Conservation (phyloP, 2,113 vertebrate species). For the Ammodytes dubius region DNA sequence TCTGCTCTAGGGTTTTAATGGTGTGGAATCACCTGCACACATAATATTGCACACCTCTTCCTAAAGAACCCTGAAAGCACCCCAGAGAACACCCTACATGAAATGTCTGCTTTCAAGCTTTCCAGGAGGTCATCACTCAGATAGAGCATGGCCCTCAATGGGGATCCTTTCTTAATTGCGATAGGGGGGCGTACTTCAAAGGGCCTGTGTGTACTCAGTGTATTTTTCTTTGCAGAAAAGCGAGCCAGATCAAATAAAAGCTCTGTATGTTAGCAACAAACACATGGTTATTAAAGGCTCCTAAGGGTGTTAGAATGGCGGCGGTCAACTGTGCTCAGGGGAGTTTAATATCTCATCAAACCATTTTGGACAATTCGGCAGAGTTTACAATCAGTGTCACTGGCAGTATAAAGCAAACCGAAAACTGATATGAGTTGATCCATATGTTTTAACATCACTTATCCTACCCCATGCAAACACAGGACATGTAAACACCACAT, state of each 20-base stretch:
- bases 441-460: background rate
- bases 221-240: slow-evolving; percentile 11
- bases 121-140: slow-evolving; percentile 17
- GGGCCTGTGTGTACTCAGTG: slow-evolving; percentile 12
- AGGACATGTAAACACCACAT: background rate
- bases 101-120: slow-evolving; percentile 31
- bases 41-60: background rate
- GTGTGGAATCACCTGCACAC: background rate
- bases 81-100: background rate
- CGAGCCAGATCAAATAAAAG: slow-evolving; percentile 24
- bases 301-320: background rate
- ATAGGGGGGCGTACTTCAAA: slow-evolving; percentile 29
- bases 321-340: slow-evolving; percentile 11
- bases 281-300: slow-evolving; percentile 27
- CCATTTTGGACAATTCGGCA: background rate
- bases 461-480: background rate
- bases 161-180: background rate
- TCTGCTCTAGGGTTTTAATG: background rate
- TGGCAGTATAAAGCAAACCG: background rate
- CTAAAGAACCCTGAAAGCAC: slow-evolving; percentile 21
- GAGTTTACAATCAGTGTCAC: background rate
- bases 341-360: background rate
- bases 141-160: background rate
- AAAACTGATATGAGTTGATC: background rate
- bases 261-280: slow-evolving; percentile 29